Base-by-base conservation (phyloP, 1,140 invertebrate genomes). In the Solenopsis invicta region DNA sequence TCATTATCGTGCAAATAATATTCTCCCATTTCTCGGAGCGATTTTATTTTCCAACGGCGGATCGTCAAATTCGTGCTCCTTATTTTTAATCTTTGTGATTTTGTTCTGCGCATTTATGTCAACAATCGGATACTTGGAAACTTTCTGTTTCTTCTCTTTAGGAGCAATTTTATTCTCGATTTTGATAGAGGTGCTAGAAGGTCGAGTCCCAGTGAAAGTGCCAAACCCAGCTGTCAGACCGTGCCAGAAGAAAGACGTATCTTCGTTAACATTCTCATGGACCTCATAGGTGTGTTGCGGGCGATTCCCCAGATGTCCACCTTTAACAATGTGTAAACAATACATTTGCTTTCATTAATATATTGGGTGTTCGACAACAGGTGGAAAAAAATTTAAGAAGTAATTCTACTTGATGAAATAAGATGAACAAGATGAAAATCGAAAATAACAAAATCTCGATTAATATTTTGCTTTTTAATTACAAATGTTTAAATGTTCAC, bases 101-200 rank as follows among this genome's bases (percentile, higher is more conserved):
- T 92, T 88, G 16, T 87, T 77, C 3, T 72, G 74, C 18, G 41
- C 12, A 18, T 37, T 54, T 0, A 24, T n/a, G 2, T 69, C 12
- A 21, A 80, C 21, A 9, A 34, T 67, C 0, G 29, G 50, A 13
- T 80, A 64, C 13, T 29, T 61, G 29, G 34, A 9, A 18, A 10
- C 9, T 24, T 24, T 84, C 2, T 52, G 66, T 0, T 21, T 74
- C 0, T 61, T 37, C 10, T 90, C 71, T 24, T 85, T 89, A 0
- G 93, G 90, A 0, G 92, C 93, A 4, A 94, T 89, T 81, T 94
- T 94, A 52, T 92, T 93, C 24, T 93, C 87, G 37, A 91, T 89
- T 62, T 85, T 50, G 13, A 82, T 16, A 2, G 24, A n/a, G 0
- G 24, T 59, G 54, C 5, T 71, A 21, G n/a, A 74, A 37, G 81